Base-by-base conservation (phyloP, 2,113 vertebrate species). In the Plectropomus leopardus region DNA sequence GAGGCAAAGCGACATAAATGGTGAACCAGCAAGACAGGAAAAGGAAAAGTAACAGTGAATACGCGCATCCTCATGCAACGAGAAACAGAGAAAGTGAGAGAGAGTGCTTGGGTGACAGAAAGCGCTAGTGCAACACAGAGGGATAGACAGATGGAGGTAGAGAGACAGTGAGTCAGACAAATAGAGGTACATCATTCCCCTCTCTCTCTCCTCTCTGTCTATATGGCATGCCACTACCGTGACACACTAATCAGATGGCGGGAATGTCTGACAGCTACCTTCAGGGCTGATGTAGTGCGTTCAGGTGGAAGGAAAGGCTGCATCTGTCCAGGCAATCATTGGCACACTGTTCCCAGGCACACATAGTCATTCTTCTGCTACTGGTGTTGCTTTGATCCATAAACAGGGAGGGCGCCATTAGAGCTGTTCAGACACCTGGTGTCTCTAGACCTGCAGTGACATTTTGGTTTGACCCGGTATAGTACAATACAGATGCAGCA, bases 261-360 rank as follows among this genome's bases (percentile, higher is more conserved):
- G 34, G 78, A 70, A 84, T 84, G 71, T 82, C 77, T 90, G 90
- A 90, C 88, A 89, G 85, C 73, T 73, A 65, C 83, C 89, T 88
- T 87, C 78, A 76, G 88, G 90, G 87, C 82, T 91, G 89, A 93
- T 89, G 87, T 86, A 89, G 85, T 88, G 83, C 82, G 80, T 90
- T 93, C 87, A 91, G 91, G 88, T 91, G 80, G 86, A 88, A 80
- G 86, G 80, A 88, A 78, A 66, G 69, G 60, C 76, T 76, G 71
- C 88, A 86, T 85, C 80, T 87, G 78, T 84, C 79, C 73, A 81
- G 70, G 26, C 88, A 90, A 84, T 90, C 84, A 88, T 63, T 65
- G 65, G 67, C 26, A 15, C 65, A 51, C 59, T 47, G 57, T 67
- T 80, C 24, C 68, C 80, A 84, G 82, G 44, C 76, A 61, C 71